Conservation (phyloP, 2,888 invertebrate species). For the Automeris io region DNA sequence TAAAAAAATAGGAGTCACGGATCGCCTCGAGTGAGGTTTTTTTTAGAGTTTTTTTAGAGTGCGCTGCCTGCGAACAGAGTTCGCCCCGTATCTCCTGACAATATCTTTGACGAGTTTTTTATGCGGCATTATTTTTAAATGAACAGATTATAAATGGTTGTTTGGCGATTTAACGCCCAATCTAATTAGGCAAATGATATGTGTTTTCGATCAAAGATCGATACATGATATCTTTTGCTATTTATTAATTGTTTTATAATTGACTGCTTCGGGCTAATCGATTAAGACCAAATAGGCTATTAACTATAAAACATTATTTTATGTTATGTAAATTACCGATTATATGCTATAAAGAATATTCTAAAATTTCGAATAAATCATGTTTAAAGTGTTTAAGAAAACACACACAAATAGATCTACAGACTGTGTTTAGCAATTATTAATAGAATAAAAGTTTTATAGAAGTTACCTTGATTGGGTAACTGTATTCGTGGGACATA, state of each 20-base stretch:
- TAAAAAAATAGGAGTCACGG: slow-evolving; percentile 75
- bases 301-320: not conserved
- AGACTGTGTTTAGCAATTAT: too few relatives aligned
- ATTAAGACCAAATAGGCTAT: not conserved
- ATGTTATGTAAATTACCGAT: too few relatives aligned
- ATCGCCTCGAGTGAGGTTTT: slow-evolving; percentile 68
- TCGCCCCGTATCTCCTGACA: slow-evolving; percentile 67
- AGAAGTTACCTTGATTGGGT: too few relatives aligned
- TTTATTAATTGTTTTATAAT: slow-evolving; percentile 59
- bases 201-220: slow-evolving; percentile 61
- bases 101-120: slow-evolving; percentile 77
- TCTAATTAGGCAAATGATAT: slow-evolving; percentile 77
- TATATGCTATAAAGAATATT: too few relatives aligned
- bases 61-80: slow-evolving; percentile 68
- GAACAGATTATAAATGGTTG: slow-evolving; percentile 76
- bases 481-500: too few relatives aligned
- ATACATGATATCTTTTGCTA: slow-evolving; percentile 42
- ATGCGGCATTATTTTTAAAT: slow-evolving; percentile 74
- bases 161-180: slow-evolving; percentile 77
- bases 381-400: too few relatives aligned
- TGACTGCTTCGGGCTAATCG: slow-evolving; percentile 10
- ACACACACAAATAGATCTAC: too few relatives aligned
- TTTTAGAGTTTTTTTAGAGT: slow-evolving; percentile 59
- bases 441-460: too few relatives aligned
- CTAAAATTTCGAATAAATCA: too few relatives aligned